phyloP scores from a whole-genome alignment of 2,888 invertebrate species.

The Mesorhabditis belari region DNA sequence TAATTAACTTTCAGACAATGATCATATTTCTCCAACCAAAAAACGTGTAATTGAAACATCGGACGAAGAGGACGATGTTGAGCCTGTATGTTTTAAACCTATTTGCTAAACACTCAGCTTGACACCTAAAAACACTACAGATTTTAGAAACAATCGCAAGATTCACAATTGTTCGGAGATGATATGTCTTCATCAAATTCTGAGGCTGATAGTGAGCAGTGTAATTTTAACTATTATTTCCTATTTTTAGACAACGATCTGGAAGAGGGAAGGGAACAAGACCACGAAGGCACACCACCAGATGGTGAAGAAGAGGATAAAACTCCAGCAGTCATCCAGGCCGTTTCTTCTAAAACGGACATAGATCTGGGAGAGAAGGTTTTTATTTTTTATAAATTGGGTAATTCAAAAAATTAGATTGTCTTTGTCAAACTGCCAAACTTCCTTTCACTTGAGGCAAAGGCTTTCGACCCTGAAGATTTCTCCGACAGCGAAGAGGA shows the following conservation, averaged over 20 bases:
- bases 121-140: not conserved
- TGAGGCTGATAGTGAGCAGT: not conserved
- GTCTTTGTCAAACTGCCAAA: conserved; percentile 69
- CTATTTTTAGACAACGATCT: too few relatives aligned
- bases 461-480: conserved; percentile 85
- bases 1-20: not conserved
- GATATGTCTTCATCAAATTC: too few relatives aligned
- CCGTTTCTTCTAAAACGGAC: not conserved
- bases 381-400: too few relatives aligned
- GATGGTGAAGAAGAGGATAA: conserved; percentile 1
- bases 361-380: not conserved
- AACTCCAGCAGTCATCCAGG: not conserved
- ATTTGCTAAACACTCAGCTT: too few relatives aligned
- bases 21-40: not conserved
- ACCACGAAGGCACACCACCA: too few relatives aligned
- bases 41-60: not conserved
- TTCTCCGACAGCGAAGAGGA: conserved; percentile 94
- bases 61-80: not conserved
- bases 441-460: conserved; percentile 91
- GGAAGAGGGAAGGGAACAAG: not conserved
- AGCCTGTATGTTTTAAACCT: too few relatives aligned
- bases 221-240: too few relatives aligned
- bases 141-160: not conserved
- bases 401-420: too few relatives aligned
- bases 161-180: not conserved